Evolutionary conservation across 2,113 vertebrate genomes (phyloP).

Genomic region (Cariama cristata): DNA sequence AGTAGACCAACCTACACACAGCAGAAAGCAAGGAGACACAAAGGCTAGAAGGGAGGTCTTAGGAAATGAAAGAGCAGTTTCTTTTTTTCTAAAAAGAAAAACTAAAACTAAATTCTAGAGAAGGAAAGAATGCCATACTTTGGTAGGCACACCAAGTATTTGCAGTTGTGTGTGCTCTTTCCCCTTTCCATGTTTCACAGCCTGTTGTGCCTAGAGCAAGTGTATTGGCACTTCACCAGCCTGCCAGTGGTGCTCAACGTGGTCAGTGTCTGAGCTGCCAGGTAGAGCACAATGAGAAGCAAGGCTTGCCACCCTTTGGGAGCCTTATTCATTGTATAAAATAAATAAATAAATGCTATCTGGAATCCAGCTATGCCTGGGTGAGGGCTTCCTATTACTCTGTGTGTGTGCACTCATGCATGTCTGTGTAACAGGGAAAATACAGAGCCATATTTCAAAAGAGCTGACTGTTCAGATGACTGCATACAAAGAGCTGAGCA

Average conservation of each 20-base stretch:
- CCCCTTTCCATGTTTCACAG: background rate
- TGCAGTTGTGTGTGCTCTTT: background rate
- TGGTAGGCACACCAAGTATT: background rate
- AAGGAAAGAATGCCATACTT: background rate
- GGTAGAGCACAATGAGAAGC: background rate
- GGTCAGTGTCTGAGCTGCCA: background rate
- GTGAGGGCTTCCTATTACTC: background rate
- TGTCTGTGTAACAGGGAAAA: background rate
- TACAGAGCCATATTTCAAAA: accelerated
- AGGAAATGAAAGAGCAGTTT: background rate
- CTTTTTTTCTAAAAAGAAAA: no score
- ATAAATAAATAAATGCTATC: background rate
- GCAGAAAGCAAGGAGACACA: background rate
- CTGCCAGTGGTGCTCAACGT: background rate
- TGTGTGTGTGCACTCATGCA: accelerated
- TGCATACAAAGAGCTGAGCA: background rate
- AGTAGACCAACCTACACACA: accelerated
- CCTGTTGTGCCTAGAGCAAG: background rate
- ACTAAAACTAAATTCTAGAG: background rate
- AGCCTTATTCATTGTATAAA: background rate
- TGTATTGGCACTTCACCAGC: no score
- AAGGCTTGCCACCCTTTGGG: background rate
- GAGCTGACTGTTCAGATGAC: background rate
- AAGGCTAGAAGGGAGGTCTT: background rate
- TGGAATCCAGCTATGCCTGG: background rate